Conservation (phyloP, 1,140 invertebrate species). For the Popillia japonica region DNA sequence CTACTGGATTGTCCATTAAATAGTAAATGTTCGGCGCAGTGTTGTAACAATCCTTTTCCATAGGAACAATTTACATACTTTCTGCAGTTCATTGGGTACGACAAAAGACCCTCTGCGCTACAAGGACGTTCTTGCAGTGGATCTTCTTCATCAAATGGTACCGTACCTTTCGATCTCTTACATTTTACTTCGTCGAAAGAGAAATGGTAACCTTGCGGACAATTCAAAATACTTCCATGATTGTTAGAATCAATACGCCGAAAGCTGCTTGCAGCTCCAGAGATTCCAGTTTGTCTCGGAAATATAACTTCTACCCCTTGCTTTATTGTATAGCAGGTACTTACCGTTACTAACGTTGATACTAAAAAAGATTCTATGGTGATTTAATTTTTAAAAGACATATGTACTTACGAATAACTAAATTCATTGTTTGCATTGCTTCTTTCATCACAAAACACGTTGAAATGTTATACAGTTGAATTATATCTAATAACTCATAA, state of each 20-base stretch:
- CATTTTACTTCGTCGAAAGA: constrained; percentile 8
- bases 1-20: not conserved
- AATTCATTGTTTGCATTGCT: not conserved
- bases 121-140: not conserved
- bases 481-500: not conserved
- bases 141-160: not conserved
- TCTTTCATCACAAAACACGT: not conserved
- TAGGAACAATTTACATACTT: constrained; percentile 8
- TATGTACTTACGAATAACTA: not conserved
- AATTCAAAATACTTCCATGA: not conserved
- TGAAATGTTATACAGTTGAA: not conserved
- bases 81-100: constrained; percentile 23
- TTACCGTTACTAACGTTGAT: not conserved
- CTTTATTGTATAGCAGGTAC: constrained; percentile 14
- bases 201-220: constrained; percentile 20
- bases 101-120: not conserved
- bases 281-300: not conserved
- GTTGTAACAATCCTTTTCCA: not conserved
- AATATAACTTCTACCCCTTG: not conserved
- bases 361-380: not conserved
- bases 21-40: constrained; percentile 16
- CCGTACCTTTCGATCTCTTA: not conserved
- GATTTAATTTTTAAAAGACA: not conserved
- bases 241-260: constrained; percentile 15
- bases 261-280: not conserved